Evolutionary conservation across 2,113 vertebrate genomes (phyloP).

Genomic region (Glaucomys volans): DNA sequence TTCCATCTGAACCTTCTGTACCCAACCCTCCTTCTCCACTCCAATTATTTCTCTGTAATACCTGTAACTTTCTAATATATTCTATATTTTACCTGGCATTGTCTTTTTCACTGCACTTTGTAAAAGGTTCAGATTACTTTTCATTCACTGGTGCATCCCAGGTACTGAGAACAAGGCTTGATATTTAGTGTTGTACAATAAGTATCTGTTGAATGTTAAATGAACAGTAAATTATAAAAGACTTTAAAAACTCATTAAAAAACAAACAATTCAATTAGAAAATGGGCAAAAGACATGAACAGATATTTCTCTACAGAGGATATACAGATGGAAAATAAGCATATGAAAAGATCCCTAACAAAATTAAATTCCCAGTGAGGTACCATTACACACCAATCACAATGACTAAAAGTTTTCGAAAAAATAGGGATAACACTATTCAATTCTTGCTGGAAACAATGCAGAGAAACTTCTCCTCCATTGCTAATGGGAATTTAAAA

Average conservation of each 20-base stretch:
- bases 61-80: neutral
- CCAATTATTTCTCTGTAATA: neutral
- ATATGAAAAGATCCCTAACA: neutral
- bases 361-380: neutral
- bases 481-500: neutral
- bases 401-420: neutral
- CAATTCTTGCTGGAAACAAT: neutral
- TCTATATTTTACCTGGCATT: neutral
- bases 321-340: neutral
- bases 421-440: neutral
- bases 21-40: neutral
- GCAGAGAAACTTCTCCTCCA: neutral
- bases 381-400: neutral
- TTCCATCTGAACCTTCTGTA: neutral
- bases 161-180: neutral
- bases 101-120: neutral
- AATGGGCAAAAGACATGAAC: neutral
- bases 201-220: neutral
- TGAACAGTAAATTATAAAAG: neutral
- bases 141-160: neutral
- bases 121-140: neutral
- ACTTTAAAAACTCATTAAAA: neutral
- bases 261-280: neutral
- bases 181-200: neutral
- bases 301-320: neutral